Evolutionary conservation across 2,797 vertebrate genomes (phyloP), one percentile per base, ranked within the genome.

Genomic region (Nothura maculosa): DNA sequence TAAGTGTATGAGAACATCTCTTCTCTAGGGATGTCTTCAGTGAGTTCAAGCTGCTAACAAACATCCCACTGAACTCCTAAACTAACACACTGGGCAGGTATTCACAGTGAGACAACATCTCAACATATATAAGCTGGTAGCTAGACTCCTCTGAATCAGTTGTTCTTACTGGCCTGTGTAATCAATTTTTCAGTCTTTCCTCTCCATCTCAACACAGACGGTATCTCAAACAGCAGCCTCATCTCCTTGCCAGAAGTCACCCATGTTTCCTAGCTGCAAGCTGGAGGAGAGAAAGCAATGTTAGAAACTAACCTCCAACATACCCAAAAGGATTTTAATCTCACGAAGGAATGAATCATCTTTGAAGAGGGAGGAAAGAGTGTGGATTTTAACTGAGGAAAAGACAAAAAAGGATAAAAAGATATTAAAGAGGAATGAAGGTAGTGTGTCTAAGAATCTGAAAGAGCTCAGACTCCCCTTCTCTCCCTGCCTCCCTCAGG

Each of bases 131-230:
- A 91, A 85, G 88, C 72, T 92, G 55, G 36, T 50, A 68, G 6
- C 76, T 90, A 66, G 68, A 58, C 47, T 77, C 85, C 66, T 92
- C 89, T 87, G 45, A 20, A 36, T 69, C 85, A 1, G 0, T 25
- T 2, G 7, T 19, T 64, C 77, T 90, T 68, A 54, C 89, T 40
- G 61, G 62, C 86, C 78, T 73, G 64, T 2, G 1, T 12, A 3
- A 42, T 52, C 62, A 40, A 22, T 54, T 57, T 80, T 86, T 54
- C 81, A 60, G 67, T 45, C 38, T 30, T 61, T 66, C 52, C 48
- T 74, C 80, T 95, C 81, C 58, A 74, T 54, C 68, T 92, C 74
- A 68, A 27, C 70, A 72, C 72, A 81, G 57, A 74, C 66, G 74
- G 63, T 77, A 42, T 77, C 95, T 92, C 69, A 57, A 48, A 38